Evolutionary conservation across 2,797 vertebrate genomes (phyloP), one percentile per base, ranked within the genome.

Genomic region (Manis pentadactyla): DNA sequence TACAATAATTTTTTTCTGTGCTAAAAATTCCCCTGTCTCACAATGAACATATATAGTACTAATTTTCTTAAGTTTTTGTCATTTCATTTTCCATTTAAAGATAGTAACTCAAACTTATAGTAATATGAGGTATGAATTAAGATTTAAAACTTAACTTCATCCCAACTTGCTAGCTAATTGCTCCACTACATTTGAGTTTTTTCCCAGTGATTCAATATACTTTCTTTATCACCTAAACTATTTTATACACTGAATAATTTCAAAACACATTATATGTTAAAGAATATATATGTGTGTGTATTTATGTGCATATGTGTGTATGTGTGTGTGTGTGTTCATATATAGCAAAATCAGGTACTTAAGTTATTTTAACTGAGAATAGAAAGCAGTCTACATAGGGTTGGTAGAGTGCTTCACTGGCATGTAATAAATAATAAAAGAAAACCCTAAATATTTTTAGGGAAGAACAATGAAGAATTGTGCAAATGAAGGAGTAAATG

Each of bases 11-110:
- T 74, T 78, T 63, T 61, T 84, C 31, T 86, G 53, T 57, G 57
- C 14, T 42, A 34, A 82, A 42, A 61, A 73, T 39, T 73, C 87
- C 13, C n/a, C 23, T 53, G 17, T 66, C 21, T 85, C 13, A 90
- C 49, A 18, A 59, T 71, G 34, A 92, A 82, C 18, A 57, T 74
- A 86, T 64, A 75, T 84, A 77, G 29, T 25, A 84, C 6, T 39
- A 75, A 84, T 94, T 77, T 85, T 77, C 53, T 95, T 93, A 51
- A 37, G 21, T 25, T 37, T 94, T 73, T 77, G 66, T 66, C 17
- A 39, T 71, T 96, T 83, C 11, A 75, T 77, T 84, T 75, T 61
- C n/a, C 18, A 82, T 61, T 89, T 79, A 49, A 88, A 95, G 61
- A 64, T 6, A 12, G 90, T 68, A 68, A 79, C 14, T 86, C 18